phyloP scores from a whole-genome alignment of 2,113 vertebrate genomes.

The Brienomyrus brachyistius region DNA sequence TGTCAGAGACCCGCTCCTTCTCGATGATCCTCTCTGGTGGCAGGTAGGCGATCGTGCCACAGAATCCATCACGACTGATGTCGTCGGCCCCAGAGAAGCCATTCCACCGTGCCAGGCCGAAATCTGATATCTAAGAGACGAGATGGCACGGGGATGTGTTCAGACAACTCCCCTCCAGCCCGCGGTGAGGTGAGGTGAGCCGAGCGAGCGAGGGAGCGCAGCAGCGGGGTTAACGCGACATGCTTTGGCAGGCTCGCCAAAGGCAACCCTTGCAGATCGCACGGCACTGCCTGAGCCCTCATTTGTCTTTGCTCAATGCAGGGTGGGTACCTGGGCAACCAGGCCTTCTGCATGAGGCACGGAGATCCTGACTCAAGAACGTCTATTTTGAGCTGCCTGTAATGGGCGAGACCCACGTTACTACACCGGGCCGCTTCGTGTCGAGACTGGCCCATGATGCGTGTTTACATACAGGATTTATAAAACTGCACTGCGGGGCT shows the following conservation, averaged over 20 bases:
- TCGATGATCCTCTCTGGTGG: conserved; percentile 92
- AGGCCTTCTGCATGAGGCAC: neutral
- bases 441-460: conserved; percentile 52
- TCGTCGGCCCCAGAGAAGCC: conserved; percentile 84
- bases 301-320: conserved; percentile 5
- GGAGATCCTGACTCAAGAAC: conserved; percentile 1
- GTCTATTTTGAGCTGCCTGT: conserved; percentile 9
- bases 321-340: conserved; percentile 5
- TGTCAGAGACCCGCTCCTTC: conserved; percentile 87
- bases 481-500: conserved; percentile 23
- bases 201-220: neutral
- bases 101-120: conserved; percentile 93
- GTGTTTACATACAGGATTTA: conserved; percentile 62
- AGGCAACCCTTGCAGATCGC: neutral
- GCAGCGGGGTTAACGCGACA: neutral
- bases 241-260: neutral
- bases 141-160: neutral
- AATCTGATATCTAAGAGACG: conserved; percentile 82
- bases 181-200: neutral
- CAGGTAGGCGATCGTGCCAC: conserved; percentile 91
- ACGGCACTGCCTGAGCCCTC: neutral
- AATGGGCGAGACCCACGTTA: conserved; percentile 30
- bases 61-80: conserved; percentile 91
- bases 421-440: conserved; percentile 48
- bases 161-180: neutral